Evolutionary conservation across 2,888 invertebrate species (phyloP), one percentile per base, ranked within the genome.

Genomic region (Pandemis cinnamomeana): DNA sequence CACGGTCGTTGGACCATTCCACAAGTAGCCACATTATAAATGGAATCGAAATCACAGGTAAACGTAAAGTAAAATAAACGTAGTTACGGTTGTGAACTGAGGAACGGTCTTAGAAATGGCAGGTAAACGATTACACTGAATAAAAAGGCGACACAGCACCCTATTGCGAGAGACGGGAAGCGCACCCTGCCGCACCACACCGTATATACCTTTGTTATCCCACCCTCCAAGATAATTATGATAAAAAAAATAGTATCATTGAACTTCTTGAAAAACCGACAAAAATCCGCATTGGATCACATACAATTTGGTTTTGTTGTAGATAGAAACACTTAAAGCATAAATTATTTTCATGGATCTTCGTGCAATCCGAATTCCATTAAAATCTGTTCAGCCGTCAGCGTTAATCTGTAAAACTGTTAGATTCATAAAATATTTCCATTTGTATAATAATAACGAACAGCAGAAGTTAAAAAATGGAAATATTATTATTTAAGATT

Each of bases 1-100:
- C 83, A 2, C 77, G 80, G 42, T 88, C 86, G 8, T 89, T 87
- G 51, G 87, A 79, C 89, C 89, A 91, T 78, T 91, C 89, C 2
- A 91, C 87, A n/a, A 91, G 82, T 7, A 90, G 76, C 91, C 91
- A 91, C 90, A 90, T 91, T 76, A 75, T 80, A 27, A 71, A 73
- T 67, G 51, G 7, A 51, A 77, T 53, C 76, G 60, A 63, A 75
- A 53, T 20, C 58, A 64, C 72, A n/a, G 64, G 69, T 44, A 46
- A 46, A 7, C 27, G 27, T 36, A 2, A 48, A 11, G 48, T 53
- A 53, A 51, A 36, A 27, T n/a, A 27, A 66, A 44, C 51, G 60
- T 27, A 51, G 48, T 27, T 41, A 44, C 66, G 48, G 58, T 20
- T 53, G 6, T 41, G 41, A 20, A 74, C 66, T 71, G 72, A 71